Percentiles rank a stretch among this genome's conserved stretches.
These are phyloP conservation scores for Ypsolopha scabrella DNA, from an alignment of 2,888 invertebrate species.

Conservation along the genomic window DNA sequence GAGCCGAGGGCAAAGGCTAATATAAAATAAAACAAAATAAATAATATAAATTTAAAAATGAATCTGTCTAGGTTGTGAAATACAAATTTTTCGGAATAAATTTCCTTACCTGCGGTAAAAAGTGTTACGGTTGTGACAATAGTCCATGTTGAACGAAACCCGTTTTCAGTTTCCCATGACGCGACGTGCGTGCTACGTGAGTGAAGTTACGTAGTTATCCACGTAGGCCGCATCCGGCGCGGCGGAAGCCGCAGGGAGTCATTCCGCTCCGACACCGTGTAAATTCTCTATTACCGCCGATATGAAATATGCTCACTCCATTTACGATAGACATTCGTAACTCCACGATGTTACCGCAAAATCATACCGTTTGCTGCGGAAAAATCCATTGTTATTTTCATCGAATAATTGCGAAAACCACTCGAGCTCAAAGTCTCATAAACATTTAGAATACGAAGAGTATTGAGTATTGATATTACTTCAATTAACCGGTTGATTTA, in stretches of 20 bases:
- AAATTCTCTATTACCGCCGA: constrained; percentile 68
- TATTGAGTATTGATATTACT: constrained; percentile 46
- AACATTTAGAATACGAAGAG: background rate
- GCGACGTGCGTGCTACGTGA: too few relatives aligned
- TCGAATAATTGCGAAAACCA: background rate
- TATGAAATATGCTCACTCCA: constrained; percentile 61
- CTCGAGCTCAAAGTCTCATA: background rate
- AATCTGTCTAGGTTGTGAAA: too few relatives aligned
- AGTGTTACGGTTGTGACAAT: too few relatives aligned
- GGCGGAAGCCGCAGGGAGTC: constrained; percentile 60
- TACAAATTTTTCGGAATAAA: background rate
- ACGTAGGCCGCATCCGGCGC: constrained; percentile 14
- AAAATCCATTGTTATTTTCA: background rate
- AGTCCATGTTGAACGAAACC: too few relatives aligned
- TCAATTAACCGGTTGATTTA: constrained; percentile 62
- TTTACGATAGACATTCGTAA: constrained; percentile 33
- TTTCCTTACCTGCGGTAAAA: too few relatives aligned
- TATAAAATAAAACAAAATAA: too few relatives aligned
- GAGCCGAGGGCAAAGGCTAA: too few relatives aligned
- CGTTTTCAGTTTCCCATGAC: too few relatives aligned
- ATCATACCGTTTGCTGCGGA: background rate
- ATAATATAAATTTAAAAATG: too few relatives aligned
- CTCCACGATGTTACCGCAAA: background rate
- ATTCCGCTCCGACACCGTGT: constrained; percentile 67
- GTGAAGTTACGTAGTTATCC: constrained; percentile 26